These are phyloP conservation scores for Epicauta chinensis DNA, from an alignment of 1,140 invertebrate genomes.

Conservation along the genomic window DNA sequence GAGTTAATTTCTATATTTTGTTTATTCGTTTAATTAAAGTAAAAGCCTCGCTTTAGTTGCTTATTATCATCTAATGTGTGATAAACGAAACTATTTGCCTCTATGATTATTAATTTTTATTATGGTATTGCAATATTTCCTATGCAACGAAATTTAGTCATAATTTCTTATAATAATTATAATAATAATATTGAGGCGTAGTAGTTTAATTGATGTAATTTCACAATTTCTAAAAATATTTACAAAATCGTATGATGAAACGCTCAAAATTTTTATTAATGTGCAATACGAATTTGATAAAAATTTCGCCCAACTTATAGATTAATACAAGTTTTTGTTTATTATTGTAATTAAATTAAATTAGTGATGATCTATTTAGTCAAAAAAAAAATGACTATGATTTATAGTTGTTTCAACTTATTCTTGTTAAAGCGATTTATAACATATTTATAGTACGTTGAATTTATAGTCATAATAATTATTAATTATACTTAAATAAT, in stretches of 20 bases:
- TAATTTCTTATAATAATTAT: no score
- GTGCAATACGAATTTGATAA: no score
- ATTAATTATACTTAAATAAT: constrained; percentile 3
- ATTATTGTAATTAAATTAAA: constrained; percentile 4
- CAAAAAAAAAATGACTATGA: constrained; percentile 20
- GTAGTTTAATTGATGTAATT: no score
- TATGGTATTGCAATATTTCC: background rate
- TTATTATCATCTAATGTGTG: no score
- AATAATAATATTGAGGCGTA: no score
- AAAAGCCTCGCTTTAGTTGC: no score
- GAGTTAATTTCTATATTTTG: no score
- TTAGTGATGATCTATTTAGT: constrained; percentile 23
- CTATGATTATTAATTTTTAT: no score
- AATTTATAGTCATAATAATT: constrained; percentile 17
- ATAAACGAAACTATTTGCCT: no score
- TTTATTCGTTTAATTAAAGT: no score
- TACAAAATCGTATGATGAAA: constrained; percentile 9
- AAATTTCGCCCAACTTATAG: no score
- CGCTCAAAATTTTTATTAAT: constrained; percentile 22
- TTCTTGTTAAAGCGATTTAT: constrained; percentile 6
- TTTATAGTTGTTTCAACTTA: constrained; percentile 8
- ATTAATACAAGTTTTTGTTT: no score
- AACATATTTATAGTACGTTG: constrained; percentile 21
- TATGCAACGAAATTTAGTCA: background rate
- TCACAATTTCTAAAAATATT: constrained; percentile 14